Percentiles rank a stretch among this genome's conserved stretches.
Conservation (phyloP, 2,797 vertebrate genomes). For the Atherinosoma microstoma region DNA sequence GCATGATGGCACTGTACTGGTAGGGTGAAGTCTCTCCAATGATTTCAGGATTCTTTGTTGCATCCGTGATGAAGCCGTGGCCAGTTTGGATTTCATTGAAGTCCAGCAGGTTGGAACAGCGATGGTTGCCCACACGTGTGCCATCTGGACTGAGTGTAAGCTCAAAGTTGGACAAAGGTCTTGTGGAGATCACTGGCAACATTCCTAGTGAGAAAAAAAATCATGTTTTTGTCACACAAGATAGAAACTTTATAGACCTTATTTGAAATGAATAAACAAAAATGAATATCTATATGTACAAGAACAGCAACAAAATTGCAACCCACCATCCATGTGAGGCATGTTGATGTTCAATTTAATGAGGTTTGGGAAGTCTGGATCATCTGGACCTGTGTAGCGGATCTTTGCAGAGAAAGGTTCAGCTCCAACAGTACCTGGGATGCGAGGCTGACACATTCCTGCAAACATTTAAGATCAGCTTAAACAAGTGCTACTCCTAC, state of each 20-base stretch:
- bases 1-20: conserved; percentile 83
- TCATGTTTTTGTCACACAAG: neutral
- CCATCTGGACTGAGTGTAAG: conserved; percentile 88
- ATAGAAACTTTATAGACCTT: neutral
- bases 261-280: neutral
- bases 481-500: neutral
- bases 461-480: conserved; percentile 16
- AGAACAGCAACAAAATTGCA: neutral
- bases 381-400: conserved; percentile 85
- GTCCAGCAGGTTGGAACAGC: conserved; percentile 89
- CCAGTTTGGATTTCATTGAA: conserved; percentile 89
- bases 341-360: conserved; percentile 87
- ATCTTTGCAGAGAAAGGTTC: conserved; percentile 91
- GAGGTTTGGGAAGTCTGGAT: conserved; percentile 87
- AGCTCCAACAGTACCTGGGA: conserved; percentile 86
- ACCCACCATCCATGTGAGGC: conserved; percentile 89
- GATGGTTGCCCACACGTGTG: conserved; percentile 88
- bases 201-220: conserved; percentile 77
- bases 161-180: conserved; percentile 88
- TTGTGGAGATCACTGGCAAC: conserved; percentile 88
- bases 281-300: neutral
- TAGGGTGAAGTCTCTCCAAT: conserved; percentile 88
- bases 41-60: conserved; percentile 86
- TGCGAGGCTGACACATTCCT: conserved; percentile 88
- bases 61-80: conserved; percentile 87